These are phyloP conservation scores for Carposina sasakii DNA, from an alignment of 1,140 invertebrate species.

Conservation along the genomic window DNA sequence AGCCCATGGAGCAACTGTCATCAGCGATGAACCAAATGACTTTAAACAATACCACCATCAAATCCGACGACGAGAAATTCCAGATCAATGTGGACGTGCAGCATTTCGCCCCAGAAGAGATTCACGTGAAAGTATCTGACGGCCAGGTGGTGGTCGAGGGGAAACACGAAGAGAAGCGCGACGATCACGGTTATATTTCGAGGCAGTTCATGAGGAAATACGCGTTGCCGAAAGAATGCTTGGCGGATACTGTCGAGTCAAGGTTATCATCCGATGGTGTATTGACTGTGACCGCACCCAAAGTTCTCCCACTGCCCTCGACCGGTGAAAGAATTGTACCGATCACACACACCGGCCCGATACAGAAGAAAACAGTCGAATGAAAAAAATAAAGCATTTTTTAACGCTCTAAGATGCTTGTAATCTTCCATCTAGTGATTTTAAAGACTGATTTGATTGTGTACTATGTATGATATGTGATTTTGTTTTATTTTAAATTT, in stretches of 20 bases:
- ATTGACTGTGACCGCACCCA: constrained; percentile 78
- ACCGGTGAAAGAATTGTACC: constrained; percentile 54
- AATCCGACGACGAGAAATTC: constrained; percentile 62
- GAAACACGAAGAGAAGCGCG: constrained; percentile 84
- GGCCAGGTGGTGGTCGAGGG: constrained; percentile 78
- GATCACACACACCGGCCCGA: constrained; percentile 51
- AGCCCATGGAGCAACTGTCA: constrained; percentile 42
- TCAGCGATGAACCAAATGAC: constrained; percentile 38
- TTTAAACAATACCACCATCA: constrained; percentile 30
- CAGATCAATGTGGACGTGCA: constrained; percentile 87
- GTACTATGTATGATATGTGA: constrained; percentile 9
- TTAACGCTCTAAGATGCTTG: too few species aligned
- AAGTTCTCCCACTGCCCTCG: constrained; percentile 51
- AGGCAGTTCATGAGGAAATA: constrained; percentile 83
- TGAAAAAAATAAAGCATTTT: too few species aligned
- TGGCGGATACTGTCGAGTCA: constrained; percentile 79
- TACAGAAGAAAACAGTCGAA: constrained; percentile 46
- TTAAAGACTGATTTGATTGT: constrained; percentile 34
- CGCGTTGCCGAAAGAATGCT: constrained; percentile 78
- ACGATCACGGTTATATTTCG: constrained; percentile 82
- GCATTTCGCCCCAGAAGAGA: constrained; percentile 89
- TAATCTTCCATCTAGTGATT: too few species aligned
- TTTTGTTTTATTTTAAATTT: constrained; percentile 10
- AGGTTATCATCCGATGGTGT: constrained; percentile 85
- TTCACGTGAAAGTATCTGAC: constrained; percentile 85